Evolutionary conservation across 2,888 invertebrate genomes (phyloP).

Genomic region (Drosophila setosimentum): DNA sequence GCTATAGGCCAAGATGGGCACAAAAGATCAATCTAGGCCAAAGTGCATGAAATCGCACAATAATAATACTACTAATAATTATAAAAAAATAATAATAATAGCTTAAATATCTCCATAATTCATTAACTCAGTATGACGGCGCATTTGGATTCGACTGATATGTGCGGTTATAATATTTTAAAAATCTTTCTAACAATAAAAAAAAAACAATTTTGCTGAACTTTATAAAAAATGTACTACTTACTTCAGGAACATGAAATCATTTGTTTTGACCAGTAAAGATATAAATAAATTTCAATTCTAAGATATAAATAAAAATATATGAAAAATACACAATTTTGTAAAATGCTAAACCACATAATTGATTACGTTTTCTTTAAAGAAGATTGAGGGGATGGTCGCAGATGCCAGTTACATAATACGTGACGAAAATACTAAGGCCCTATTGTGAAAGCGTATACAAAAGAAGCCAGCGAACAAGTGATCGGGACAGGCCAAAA

Average conservation of each 20-base stretch:
- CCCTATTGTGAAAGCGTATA: not conserved
- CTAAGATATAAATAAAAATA: not conserved
- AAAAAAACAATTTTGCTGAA: not conserved
- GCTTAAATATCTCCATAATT: too few relatives aligned
- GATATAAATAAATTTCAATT: not conserved
- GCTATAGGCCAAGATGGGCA: too few relatives aligned
- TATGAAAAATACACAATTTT: not conserved
- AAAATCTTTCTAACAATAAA: not conserved
- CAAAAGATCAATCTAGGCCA: too few relatives aligned
- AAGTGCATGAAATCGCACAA: too few relatives aligned
- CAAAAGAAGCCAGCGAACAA: constrained; percentile 15
- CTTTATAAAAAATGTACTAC: not conserved
- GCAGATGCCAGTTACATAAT: not conserved
- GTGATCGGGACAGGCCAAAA: constrained; percentile 25
- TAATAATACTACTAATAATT: not conserved
- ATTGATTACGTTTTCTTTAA: not conserved
- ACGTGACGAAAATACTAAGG: not conserved
- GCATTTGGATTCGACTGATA: not conserved
- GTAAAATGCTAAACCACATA: not conserved
- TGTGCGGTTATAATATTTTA: not conserved
- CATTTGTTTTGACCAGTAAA: not conserved
- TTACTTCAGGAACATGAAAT: not conserved
- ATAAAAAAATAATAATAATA: too few relatives aligned
- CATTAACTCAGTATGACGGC: too few relatives aligned
- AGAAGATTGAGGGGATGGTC: not conserved